Percentiles rank a stretch among this genome's conserved stretches.
These are phyloP conservation scores for Microplitis demolitor DNA, from an alignment of 1,140 invertebrate species.

Conservation along the genomic window DNA sequence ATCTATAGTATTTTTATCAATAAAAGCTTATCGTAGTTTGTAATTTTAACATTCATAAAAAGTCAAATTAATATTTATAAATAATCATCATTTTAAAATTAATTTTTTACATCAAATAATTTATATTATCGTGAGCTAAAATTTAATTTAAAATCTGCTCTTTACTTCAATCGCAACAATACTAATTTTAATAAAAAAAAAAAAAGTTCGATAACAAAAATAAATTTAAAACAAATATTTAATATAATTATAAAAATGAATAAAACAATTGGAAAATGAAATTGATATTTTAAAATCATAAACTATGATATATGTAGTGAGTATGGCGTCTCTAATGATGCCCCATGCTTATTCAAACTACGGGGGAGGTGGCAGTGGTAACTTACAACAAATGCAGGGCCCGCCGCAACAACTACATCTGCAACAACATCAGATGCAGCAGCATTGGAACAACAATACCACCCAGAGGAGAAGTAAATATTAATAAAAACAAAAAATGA, in stretches of 20 bases:
- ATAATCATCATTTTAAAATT: too few relatives aligned
- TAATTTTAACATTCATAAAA: too few relatives aligned
- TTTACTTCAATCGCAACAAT: not conserved
- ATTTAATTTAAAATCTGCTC: too few relatives aligned
- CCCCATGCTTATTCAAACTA: conserved; percentile 68
- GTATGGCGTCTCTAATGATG: conserved; percentile 65
- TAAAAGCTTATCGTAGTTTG: too few relatives aligned
- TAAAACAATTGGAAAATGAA: conserved; percentile 25
- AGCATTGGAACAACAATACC: conserved; percentile 65
- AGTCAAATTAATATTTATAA: too few relatives aligned
- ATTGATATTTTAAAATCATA: conserved; percentile 50
- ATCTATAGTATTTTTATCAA: too few relatives aligned
- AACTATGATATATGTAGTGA: conserved; percentile 62
- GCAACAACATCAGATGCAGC: conserved; percentile 64
- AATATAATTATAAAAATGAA: conserved; percentile 12
- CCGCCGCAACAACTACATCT: conserved; percentile 58
- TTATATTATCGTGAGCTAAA: too few relatives aligned
- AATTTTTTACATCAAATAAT: too few relatives aligned
- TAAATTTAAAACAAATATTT: not conserved
- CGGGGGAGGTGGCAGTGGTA: conserved; percentile 65
- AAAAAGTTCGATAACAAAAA: not conserved
- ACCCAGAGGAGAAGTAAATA: conserved; percentile 66
- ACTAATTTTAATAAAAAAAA: conserved; percentile 1
- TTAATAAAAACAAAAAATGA: conserved; percentile 40
- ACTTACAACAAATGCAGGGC: conserved; percentile 65